A percentile compares a stretch with the other conserved stretches of the same genome.
These are phyloP conservation scores for Aleiodes sp. DNA, from an alignment of 1,140 invertebrate genomes.

Conservation along the genomic window DNA sequence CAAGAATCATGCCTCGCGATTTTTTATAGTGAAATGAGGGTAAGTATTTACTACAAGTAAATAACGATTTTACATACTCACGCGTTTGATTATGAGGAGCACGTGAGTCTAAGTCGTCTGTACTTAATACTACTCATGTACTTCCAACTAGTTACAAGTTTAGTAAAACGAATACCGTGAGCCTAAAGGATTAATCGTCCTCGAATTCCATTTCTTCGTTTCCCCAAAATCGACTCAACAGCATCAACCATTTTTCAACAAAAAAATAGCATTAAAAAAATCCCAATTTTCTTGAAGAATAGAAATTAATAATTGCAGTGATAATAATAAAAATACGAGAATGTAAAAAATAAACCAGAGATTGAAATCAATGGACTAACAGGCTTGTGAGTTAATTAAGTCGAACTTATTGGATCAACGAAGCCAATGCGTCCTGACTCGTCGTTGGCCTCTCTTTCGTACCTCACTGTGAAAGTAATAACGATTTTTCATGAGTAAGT, in stretches of 20 bases:
- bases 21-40: too few relatives aligned
- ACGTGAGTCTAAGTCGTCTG: neutral
- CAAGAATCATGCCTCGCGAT: too few relatives aligned
- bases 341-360: slow-evolving; percentile 1
- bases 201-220: neutral
- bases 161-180: neutral
- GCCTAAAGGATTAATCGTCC: neutral
- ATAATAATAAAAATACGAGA: too few relatives aligned
- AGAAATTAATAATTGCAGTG: too few relatives aligned
- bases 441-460: neutral
- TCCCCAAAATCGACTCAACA: neutral
- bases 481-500: slow-evolving; percentile 1
- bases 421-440: slow-evolving; percentile 57
- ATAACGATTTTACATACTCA: too few relatives aligned
- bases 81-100: neutral
- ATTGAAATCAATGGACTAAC: slow-evolving; percentile 64
- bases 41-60: too few relatives aligned
- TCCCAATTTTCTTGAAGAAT: too few relatives aligned
- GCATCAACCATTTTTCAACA: neutral
- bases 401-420: slow-evolving; percentile 65
- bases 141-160: neutral
- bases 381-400: slow-evolving; percentile 66
- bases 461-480: neutral
- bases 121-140: neutral
- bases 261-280: too few relatives aligned